phyloP scores from a whole-genome alignment of 2,888 invertebrate species.

The Drosophila tanythrix region DNA sequence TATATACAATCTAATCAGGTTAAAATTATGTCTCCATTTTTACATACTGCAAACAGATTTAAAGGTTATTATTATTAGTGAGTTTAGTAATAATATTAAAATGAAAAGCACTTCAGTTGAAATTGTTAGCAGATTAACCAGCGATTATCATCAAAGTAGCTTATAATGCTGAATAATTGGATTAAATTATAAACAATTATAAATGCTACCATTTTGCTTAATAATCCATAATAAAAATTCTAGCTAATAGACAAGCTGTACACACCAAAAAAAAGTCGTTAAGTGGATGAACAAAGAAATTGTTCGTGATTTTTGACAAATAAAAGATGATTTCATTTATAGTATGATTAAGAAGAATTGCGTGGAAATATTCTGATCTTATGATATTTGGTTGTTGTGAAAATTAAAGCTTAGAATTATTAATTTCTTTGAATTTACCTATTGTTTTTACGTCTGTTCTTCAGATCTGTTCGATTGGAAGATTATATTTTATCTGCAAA shows the following conservation, averaged over 20 bases:
- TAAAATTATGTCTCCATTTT: not conserved
- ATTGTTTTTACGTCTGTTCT: too few species aligned
- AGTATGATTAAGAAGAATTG: not conserved
- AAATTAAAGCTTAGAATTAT: not conserved
- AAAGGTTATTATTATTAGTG: not conserved
- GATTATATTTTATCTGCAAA: not conserved
- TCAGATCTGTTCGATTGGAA: too few species aligned
- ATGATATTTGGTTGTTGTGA: not conserved
- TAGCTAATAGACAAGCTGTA: not conserved
- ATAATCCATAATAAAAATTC: not conserved
- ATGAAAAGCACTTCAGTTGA: not conserved
- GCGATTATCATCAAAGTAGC: not conserved
- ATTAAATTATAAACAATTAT: not conserved
- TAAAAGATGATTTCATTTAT: not conserved
- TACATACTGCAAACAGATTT: not conserved
- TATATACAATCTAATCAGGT: not conserved
- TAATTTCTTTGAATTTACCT: not conserved
- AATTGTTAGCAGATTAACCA: not conserved
- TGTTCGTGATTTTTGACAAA: not conserved
- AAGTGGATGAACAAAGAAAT: not conserved
- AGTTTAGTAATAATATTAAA: not conserved
- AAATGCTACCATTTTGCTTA: not conserved
- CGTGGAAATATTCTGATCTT: not conserved
- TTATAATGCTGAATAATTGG: not conserved
- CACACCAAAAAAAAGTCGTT: not conserved